These are phyloP conservation scores for Parasteatoda tepidariorum DNA, from an alignment of 1,140 invertebrate species.

Conservation along the genomic window DNA sequence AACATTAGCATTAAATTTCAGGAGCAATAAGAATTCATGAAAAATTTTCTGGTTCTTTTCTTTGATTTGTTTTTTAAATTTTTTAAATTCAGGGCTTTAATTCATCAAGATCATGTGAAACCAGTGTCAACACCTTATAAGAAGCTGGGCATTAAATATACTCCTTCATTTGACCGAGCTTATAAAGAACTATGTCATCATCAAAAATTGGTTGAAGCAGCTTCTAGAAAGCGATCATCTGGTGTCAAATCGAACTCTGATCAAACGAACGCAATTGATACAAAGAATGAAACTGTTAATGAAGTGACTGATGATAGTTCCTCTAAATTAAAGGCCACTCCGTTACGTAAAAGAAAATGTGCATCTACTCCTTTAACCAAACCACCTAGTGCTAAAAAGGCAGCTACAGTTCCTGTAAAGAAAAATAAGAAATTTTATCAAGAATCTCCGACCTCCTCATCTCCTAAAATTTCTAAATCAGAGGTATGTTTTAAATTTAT, in stretches of 20 bases:
- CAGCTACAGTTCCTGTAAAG: slow-evolving; percentile 45
- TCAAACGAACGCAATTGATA: not conserved
- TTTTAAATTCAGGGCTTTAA: slow-evolving; percentile 34
- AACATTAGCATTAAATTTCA: too few species aligned
- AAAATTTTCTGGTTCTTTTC: too few species aligned
- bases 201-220: slow-evolving; percentile 71
- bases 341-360: slow-evolving; percentile 20
- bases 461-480: slow-evolving; percentile 14
- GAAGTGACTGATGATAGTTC: not conserved
- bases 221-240: not conserved
- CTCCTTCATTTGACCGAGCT: slow-evolving; percentile 77
- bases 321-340: not conserved
- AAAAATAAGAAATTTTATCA: slow-evolving; percentile 52
- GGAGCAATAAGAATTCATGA: too few species aligned
- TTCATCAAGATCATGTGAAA: slow-evolving; percentile 74
- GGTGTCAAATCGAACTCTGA: not conserved
- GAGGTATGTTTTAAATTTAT: too few species aligned
- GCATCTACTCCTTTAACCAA: not conserved
- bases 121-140: slow-evolving; percentile 77
- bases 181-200: slow-evolving; percentile 81
- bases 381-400: slow-evolving; percentile 39
- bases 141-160: slow-evolving; percentile 74
- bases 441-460: slow-evolving; percentile 56
- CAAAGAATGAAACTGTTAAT: slow-evolving; percentile 35
- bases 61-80: not conserved